A percentile compares a stretch with the other conserved stretches of the same genome.
Conservation (phyloP, 92 coral and sea anemone genomes). For the Umimayanthus kanabou region DNA sequence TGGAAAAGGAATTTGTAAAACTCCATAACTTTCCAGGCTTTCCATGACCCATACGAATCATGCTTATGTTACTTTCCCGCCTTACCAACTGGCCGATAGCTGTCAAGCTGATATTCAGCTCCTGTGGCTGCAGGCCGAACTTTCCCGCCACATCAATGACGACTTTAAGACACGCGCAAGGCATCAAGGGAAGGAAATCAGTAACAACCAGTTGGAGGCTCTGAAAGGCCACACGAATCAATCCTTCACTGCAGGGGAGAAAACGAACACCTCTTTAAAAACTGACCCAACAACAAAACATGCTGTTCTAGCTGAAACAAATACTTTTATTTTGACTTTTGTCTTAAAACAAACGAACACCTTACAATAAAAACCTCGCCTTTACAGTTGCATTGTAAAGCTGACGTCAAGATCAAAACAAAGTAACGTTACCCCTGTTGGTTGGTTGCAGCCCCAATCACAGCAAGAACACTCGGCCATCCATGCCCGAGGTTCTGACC, state of each 20-base stretch:
- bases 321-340: too few species aligned
- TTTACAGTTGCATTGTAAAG: too few species aligned
- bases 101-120: conserved; percentile 93
- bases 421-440: conserved; percentile 80
- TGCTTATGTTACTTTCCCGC: not conserved
- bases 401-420: not conserved
- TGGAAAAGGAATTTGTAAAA: too few species aligned
- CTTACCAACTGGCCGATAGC: conserved; percentile 98
- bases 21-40: too few species aligned
- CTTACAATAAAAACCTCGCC: not conserved
- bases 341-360: not conserved
- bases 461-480: conserved; percentile 95
- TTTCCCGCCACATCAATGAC: conserved; percentile 98
- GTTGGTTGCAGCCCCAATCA: conserved; percentile 96
- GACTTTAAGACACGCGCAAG: conserved; percentile 92
- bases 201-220: conserved; percentile 96
- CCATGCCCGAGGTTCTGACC: conserved; percentile 97
- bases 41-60: too few species aligned
- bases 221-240: conserved; percentile 98
- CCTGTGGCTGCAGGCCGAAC: conserved; percentile 97
- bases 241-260: conserved; percentile 74
- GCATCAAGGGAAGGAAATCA: conserved; percentile 97
- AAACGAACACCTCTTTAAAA: not conserved
- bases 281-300: too few species aligned
- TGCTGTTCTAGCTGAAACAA: too few species aligned